phyloP scores from a whole-genome alignment of 2,888 invertebrate genomes.

The Agapostemon virescens region DNA sequence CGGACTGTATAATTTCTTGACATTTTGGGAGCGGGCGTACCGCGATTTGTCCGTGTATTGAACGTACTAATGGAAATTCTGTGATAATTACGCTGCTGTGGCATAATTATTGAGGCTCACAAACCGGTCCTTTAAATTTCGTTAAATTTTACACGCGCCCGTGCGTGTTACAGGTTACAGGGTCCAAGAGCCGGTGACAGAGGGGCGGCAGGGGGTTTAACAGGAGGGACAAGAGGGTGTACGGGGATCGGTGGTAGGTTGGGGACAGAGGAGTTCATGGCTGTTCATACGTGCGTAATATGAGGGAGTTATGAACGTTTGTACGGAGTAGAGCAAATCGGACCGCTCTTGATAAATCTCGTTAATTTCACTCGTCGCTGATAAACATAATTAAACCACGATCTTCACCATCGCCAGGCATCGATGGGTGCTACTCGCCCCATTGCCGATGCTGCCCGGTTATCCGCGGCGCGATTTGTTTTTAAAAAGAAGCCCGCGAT shows the following conservation, averaged over 20 bases:
- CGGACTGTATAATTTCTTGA: slow-evolving; percentile 50
- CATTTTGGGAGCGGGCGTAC: slow-evolving; percentile 33
- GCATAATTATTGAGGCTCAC: slow-evolving; percentile 65
- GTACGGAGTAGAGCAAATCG: slow-evolving; percentile 59
- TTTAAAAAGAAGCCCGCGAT: neutral
- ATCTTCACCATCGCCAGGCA: slow-evolving; percentile 56
- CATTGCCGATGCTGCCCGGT: slow-evolving; percentile 9
- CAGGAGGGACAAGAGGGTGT: neutral
- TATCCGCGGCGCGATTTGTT: slow-evolving; percentile 11
- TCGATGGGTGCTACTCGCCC: slow-evolving; percentile 24
- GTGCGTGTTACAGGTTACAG: slow-evolving; percentile 16
- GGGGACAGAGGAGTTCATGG: slow-evolving; percentile 36
- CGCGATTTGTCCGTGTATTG: slow-evolving; percentile 36
- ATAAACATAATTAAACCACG: slow-evolving; percentile 71
- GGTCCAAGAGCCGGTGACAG: slow-evolving; percentile 20
- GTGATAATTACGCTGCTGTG: slow-evolving; percentile 61
- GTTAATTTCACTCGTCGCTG: slow-evolving; percentile 65
- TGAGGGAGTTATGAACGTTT: slow-evolving; percentile 60
- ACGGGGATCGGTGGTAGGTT: neutral
- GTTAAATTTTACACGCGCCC: slow-evolving; percentile 59
- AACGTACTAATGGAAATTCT: slow-evolving; percentile 58
- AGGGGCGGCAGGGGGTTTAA: neutral
- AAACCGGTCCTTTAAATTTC: slow-evolving; percentile 67
- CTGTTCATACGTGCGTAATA: slow-evolving; percentile 57
- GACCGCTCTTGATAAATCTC: slow-evolving; percentile 68